Evolutionary conservation across 1,140 invertebrate species (phyloP).

Genomic region (Zaprionus ghesquierei): DNA sequence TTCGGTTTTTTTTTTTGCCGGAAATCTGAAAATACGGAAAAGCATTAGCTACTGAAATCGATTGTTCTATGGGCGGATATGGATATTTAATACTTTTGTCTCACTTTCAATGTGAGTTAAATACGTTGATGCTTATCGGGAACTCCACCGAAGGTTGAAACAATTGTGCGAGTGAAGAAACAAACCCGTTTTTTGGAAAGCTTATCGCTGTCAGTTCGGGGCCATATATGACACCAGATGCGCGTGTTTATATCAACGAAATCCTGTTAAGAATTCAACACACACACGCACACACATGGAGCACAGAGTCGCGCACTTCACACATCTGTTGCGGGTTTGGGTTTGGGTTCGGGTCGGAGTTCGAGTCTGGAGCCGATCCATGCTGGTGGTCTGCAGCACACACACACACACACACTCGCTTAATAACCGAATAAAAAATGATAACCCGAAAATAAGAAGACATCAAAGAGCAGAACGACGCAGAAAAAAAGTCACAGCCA

Average conservation of each 20-base stretch:
- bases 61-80: slow-evolving; percentile 78
- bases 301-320: slow-evolving; percentile 49
- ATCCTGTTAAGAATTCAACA: slow-evolving; percentile 44
- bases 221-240: slow-evolving; percentile 58
- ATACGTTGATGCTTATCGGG: slow-evolving; percentile 50
- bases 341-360: not conserved
- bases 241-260: slow-evolving; percentile 44
- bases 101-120: slow-evolving; percentile 56
- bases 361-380: slow-evolving; percentile 4
- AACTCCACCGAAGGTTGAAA: not conserved
- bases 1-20: slow-evolving; percentile 17
- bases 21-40: slow-evolving; percentile 37
- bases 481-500: slow-evolving; percentile 23
- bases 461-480: slow-evolving; percentile 68
- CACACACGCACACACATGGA: not conserved
- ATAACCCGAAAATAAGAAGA: slow-evolving; percentile 81
- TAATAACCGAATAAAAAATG: slow-evolving; percentile 81
- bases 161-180: slow-evolving; percentile 49
- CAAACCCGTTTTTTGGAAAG: not conserved
- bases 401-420: slow-evolving; percentile 56
- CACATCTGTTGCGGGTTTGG: slow-evolving; percentile 64
- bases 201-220: slow-evolving; percentile 4
- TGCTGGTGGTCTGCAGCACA: slow-evolving; percentile 58
- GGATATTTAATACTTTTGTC: slow-evolving; percentile 75
- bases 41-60: slow-evolving; percentile 45